These are phyloP conservation scores for Rhyacichthys aspro DNA, from an alignment of 2,797 vertebrate species.

Conservation along the genomic window DNA sequence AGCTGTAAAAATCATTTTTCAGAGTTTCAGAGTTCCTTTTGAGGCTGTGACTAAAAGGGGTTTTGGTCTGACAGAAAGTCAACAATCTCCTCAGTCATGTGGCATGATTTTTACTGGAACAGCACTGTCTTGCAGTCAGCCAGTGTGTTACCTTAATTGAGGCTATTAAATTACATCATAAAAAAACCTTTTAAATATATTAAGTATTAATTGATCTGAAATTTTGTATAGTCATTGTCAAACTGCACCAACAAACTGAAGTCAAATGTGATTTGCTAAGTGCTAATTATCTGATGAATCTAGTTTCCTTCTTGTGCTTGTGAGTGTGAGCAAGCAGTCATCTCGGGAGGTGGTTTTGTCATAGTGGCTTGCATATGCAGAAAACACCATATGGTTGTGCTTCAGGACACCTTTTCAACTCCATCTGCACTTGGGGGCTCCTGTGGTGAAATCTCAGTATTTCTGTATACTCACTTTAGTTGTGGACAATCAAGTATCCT, in stretches of 20 bases:
- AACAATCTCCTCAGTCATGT: slow-evolving; percentile 15
- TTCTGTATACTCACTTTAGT: slow-evolving; percentile 2
- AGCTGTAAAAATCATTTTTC: too few species aligned
- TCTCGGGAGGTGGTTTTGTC: slow-evolving; percentile 18
- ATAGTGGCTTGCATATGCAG: slow-evolving; percentile 44
- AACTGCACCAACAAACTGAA: slow-evolving; percentile 22
- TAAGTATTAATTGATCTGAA: too few species aligned
- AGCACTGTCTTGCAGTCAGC: too few species aligned
- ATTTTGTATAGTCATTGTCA: too few species aligned
- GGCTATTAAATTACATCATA: too few species aligned
- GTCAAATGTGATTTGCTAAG: slow-evolving; percentile 18
- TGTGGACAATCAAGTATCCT: neutral
- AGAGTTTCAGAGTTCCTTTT: too few species aligned
- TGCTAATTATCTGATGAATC: slow-evolving; percentile 8
- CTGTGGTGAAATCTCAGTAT: slow-evolving; percentile 25
- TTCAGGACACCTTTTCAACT: slow-evolving; percentile 35
- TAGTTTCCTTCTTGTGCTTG: slow-evolving; percentile 25
- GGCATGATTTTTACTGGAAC: too few species aligned
- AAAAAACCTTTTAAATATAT: neutral
- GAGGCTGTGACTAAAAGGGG: too few species aligned
- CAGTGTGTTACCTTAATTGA: too few species aligned
- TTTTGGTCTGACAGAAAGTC: too few species aligned
- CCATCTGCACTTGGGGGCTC: slow-evolving; percentile 43
- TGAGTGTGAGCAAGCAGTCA: slow-evolving; percentile 14
- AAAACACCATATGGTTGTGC: slow-evolving; percentile 60